Percentiles rank a stretch among this genome's conserved stretches.
These are phyloP conservation scores for Leptopilina syphax DNA, from an alignment of 2,888 invertebrate species.

Conservation along the genomic window DNA sequence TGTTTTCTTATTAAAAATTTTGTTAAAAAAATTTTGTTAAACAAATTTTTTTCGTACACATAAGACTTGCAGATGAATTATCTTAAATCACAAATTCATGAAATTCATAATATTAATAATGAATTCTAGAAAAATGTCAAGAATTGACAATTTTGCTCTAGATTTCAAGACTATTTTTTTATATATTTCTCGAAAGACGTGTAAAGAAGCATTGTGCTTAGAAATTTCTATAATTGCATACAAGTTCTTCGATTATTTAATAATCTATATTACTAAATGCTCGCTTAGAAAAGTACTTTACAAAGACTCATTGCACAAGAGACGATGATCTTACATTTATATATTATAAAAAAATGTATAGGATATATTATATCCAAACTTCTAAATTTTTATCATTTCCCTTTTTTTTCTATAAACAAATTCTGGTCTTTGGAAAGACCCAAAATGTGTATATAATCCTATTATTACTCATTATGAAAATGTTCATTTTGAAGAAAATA, in stretches of 20 bases:
- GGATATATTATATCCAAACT: constrained; percentile 39
- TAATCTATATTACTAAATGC: background rate
- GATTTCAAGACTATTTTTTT: background rate
- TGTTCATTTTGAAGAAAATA: constrained; percentile 14
- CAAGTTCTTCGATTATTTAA: constrained; percentile 20
- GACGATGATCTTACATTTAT: constrained; percentile 24
- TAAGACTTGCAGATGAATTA: too few species aligned
- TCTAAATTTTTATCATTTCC: constrained; percentile 5
- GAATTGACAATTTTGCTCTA: constrained; percentile 23
- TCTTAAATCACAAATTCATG: background rate
- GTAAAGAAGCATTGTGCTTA: constrained; percentile 25
- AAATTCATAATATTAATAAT: too few species aligned
- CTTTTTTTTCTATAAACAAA: constrained; percentile 1
- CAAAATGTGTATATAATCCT: background rate
- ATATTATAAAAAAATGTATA: constrained; percentile 3
- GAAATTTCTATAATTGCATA: constrained; percentile 27
- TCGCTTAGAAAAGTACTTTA: constrained; percentile 36
- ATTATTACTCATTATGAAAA: constrained; percentile 26
- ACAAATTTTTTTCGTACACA: too few species aligned
- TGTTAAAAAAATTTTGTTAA: too few species aligned
- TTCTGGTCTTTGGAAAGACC: background rate
- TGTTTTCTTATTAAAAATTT: too few species aligned
- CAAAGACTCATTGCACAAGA: constrained; percentile 36
- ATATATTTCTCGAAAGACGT: constrained; percentile 3
- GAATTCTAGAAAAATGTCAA: constrained; percentile 10